These are phyloP conservation scores for Falcunculus frontatus DNA, from an alignment of 2,113 vertebrate genomes.

Conservation along the genomic window DNA sequence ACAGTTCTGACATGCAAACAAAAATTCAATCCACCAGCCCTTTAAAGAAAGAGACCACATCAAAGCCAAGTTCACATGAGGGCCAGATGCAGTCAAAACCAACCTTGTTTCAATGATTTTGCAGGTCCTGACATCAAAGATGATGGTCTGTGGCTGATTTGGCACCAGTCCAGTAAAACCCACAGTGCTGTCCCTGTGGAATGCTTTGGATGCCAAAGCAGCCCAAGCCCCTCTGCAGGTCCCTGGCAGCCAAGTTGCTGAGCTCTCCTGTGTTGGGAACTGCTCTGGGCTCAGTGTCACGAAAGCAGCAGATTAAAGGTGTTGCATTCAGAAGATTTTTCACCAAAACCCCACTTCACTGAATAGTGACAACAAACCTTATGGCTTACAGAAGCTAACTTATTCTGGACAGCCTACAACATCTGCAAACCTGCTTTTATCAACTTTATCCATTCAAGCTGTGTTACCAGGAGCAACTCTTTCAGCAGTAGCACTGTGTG, in stretches of 20 bases:
- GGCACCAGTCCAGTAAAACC: not conserved
- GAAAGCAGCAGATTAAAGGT: rapidly evolving
- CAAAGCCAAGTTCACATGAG: not conserved
- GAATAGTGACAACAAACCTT: not conserved
- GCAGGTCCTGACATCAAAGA: not conserved
- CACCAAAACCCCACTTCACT: not conserved
- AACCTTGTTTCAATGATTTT: not conserved
- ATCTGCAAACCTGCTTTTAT: not conserved
- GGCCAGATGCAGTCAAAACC: not conserved
- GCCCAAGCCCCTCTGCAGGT: rapidly evolving
- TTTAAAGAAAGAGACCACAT: not conserved
- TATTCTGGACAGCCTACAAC: not conserved
- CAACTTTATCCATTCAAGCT: not conserved
- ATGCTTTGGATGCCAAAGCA: not conserved
- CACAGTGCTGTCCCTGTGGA: not conserved
- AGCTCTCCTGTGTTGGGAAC: rapidly evolving
- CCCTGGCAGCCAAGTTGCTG: not conserved
- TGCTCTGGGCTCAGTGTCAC: not conserved
- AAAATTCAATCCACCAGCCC: not conserved
- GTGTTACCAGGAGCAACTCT: not conserved
- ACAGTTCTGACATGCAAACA: not conserved
- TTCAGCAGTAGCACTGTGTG: not conserved
- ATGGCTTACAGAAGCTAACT: not conserved
- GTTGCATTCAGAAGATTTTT: not conserved
- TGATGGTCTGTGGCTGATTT: not conserved